A percentile compares a stretch with the other conserved stretches of the same genome.
Evolutionary conservation across 2,113 vertebrate species (phyloP).

Genomic region (Seriola aureovittata): DNA sequence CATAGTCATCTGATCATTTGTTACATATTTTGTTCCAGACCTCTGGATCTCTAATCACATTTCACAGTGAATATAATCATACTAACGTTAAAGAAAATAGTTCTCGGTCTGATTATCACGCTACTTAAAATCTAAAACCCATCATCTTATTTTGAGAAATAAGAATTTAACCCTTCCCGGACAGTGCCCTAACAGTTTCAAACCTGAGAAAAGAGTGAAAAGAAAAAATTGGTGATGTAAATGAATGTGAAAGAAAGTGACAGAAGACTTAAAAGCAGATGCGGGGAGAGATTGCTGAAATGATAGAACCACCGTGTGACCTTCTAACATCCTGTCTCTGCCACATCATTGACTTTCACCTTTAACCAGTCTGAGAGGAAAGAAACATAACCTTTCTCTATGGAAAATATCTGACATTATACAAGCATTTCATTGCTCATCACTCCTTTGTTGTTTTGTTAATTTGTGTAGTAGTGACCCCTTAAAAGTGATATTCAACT

Average conservation of each 20-base stretch:
- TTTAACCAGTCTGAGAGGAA: conserved; percentile 45
- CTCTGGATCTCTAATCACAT: background rate
- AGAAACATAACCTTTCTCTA: conserved; percentile 45
- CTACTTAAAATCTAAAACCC: background rate
- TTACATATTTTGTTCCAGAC: too few species aligned
- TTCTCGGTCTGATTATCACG: background rate
- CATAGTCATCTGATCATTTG: too few species aligned
- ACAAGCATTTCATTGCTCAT: conserved; percentile 33
- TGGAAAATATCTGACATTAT: conserved; percentile 62
- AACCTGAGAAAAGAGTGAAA: background rate
- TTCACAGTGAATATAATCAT: background rate
- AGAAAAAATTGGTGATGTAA: background rate
- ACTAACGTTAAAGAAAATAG: background rate
- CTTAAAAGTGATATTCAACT: conserved; percentile 13
- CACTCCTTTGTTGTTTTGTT: background rate
- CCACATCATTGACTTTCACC: conserved; percentile 54
- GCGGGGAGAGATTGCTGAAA: conserved; percentile 10
- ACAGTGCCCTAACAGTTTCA: background rate
- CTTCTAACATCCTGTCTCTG: conserved; percentile 70
- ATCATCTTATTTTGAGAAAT: background rate
- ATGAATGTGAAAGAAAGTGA: conserved; percentile 26
- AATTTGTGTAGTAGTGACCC: background rate
- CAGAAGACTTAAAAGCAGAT: conserved; percentile 19
- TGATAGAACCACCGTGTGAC: conserved; percentile 53
- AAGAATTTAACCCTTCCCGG: background rate